phyloP scores from a whole-genome alignment of 2,113 vertebrate genomes.

The Scartelaos histophorus region DNA sequence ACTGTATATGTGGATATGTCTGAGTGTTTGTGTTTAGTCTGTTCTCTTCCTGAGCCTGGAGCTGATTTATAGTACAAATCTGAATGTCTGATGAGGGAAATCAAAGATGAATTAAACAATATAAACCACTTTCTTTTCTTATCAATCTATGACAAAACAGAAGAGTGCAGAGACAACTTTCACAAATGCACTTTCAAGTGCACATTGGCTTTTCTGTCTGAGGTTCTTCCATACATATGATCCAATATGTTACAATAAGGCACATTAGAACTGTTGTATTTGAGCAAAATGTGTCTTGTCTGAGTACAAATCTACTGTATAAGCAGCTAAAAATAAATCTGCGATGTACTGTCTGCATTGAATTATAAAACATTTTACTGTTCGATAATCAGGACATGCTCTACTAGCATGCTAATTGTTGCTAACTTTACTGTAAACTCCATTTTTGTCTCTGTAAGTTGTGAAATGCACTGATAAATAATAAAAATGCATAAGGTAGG shows the following conservation, averaged over 20 bases:
- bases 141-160: slow-evolving; percentile 61
- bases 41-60: slow-evolving; percentile 32
- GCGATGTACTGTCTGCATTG: too few species aligned
- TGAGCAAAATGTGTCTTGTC: too few species aligned
- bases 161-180: slow-evolving; percentile 17
- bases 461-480: too few species aligned
- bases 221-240: background rate
- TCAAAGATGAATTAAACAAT: slow-evolving; percentile 66
- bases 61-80: slow-evolving; percentile 71
- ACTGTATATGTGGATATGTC: slow-evolving; percentile 3
- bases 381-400: too few species aligned
- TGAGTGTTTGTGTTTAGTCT: slow-evolving; percentile 16
- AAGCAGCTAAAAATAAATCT: too few species aligned
- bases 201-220: slow-evolving; percentile 6
- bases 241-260: background rate
- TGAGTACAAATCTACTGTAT: too few species aligned
- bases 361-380: too few species aligned
- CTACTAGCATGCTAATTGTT: too few species aligned
- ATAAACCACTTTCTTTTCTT: slow-evolving; percentile 45
- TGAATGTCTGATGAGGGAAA: slow-evolving; percentile 65
- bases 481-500: too few species aligned
- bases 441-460: too few species aligned
- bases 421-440: too few species aligned
- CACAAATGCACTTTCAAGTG: slow-evolving; percentile 22
- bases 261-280: background rate